phyloP scores from a whole-genome alignment of 2,888 invertebrate genomes.

The Hylaea fasciaria region DNA sequence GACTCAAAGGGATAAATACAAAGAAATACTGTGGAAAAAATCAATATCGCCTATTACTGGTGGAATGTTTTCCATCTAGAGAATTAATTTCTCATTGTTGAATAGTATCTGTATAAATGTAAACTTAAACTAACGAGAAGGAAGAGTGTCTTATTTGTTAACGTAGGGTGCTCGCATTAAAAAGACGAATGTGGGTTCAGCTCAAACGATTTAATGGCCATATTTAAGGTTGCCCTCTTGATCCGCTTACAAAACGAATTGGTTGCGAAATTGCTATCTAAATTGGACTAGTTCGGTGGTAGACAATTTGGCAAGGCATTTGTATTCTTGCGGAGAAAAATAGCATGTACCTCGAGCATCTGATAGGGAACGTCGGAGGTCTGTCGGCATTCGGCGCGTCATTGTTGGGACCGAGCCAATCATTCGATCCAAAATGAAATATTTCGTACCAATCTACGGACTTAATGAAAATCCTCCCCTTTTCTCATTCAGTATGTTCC shows the following conservation, averaged over 20 bases:
- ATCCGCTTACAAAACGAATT: constrained; percentile 82
- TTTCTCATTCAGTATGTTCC: constrained; percentile 60
- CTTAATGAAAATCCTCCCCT: constrained; percentile 67
- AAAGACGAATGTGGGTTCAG: constrained; percentile 69
- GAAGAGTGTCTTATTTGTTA: constrained; percentile 66
- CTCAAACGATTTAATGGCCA: constrained; percentile 76
- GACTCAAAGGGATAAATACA: constrained; percentile 29
- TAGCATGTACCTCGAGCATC: constrained; percentile 79
- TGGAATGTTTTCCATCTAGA: constrained; percentile 33
- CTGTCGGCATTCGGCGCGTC: constrained; percentile 66
- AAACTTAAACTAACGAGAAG: constrained; percentile 54
- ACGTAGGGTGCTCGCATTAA: constrained; percentile 64
- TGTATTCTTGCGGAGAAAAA: constrained; percentile 83
- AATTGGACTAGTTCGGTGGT: constrained; percentile 82
- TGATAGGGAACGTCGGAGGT: constrained; percentile 74
- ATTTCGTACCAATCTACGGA: constrained; percentile 68
- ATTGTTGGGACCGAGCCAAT: constrained; percentile 78
- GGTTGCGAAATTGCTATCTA: constrained; percentile 83
- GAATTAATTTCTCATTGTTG: constrained; percentile 42
- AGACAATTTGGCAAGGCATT: constrained; percentile 84
- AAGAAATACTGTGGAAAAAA: constrained; percentile 30
- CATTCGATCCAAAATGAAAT: constrained; percentile 74
- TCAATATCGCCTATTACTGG: constrained; percentile 43
- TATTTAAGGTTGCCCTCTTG: constrained; percentile 80
- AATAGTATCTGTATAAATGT: constrained; percentile 39